A percentile compares a stretch with the other conserved stretches of the same genome.
These are phyloP conservation scores for Sorex fumeus DNA, from an alignment of 2,113 vertebrate species.

Conservation along the genomic window DNA sequence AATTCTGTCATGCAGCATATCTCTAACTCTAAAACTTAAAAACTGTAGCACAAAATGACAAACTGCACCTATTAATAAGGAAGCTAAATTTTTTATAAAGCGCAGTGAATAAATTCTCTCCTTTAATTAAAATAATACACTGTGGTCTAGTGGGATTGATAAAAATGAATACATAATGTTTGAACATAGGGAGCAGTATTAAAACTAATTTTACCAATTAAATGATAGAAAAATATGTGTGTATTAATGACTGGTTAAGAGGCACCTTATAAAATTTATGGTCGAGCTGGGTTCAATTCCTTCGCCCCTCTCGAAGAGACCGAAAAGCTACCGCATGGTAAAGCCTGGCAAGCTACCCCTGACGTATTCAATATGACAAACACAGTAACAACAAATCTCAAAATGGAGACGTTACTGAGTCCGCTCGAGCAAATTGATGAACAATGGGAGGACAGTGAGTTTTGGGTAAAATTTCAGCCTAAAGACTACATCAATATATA, in stretches of 20 bases:
- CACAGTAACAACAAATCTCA: too few species aligned
- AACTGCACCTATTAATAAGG: neutral
- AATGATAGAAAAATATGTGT: slow-evolving; percentile 43
- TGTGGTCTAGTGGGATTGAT: neutral
- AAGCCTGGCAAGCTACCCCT: too few species aligned
- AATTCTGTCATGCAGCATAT: neutral
- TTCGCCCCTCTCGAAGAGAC: too few species aligned
- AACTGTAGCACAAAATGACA: slow-evolving; percentile 27
- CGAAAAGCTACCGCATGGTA: too few species aligned
- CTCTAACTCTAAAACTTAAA: neutral
- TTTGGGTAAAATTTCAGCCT: slow-evolving; percentile 40
- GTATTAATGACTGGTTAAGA: slow-evolving; percentile 26
- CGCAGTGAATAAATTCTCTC: slow-evolving; percentile 26
- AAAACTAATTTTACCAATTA: slow-evolving; percentile 29
- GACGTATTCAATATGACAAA: too few species aligned
- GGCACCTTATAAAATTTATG: slow-evolving; percentile 6
- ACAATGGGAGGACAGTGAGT: too few species aligned
- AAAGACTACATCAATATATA: neutral
- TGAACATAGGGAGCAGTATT: neutral
- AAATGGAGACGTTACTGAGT: too few species aligned
- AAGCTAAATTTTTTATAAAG: slow-evolving; percentile 47
- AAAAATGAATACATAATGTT: slow-evolving; percentile 29
- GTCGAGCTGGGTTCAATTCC: too few species aligned
- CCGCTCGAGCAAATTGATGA: too few species aligned
- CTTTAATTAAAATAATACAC: slow-evolving; percentile 35